Conservation (phyloP, 2,797 vertebrate genomes). For the Sebastes vulpes region DNA sequence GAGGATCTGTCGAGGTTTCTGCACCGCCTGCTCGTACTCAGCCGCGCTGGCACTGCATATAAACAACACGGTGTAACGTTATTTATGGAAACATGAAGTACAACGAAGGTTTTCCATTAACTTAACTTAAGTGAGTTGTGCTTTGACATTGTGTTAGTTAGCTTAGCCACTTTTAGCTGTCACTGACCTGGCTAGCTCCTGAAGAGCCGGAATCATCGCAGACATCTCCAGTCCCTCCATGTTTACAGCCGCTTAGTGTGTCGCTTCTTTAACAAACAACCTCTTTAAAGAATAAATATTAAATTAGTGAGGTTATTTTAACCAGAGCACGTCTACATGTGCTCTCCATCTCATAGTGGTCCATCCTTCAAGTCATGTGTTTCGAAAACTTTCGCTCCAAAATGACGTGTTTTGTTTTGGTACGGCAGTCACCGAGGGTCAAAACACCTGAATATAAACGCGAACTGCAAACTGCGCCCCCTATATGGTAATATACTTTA, state of each 20-base stretch:
- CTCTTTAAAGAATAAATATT: background rate
- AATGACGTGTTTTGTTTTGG: conserved; percentile 68
- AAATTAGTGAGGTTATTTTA: fast-evolving
- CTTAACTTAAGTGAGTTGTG: background rate
- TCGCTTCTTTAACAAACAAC: background rate
- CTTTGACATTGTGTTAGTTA: background rate
- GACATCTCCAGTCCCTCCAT: conserved; percentile 95
- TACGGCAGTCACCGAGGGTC: conserved; percentile 63
- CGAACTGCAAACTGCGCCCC: background rate
- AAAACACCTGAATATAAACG: fast-evolving
- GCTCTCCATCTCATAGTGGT: background rate
- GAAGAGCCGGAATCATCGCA: conserved; percentile 96
- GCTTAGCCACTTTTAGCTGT: conserved; percentile 31
- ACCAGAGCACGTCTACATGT: background rate
- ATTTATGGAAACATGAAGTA: background rate
- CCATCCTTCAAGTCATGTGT: background rate
- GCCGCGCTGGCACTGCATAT: conserved; percentile 88
- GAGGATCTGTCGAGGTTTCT: conserved; percentile 97
- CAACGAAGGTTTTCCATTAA: fast-evolving
- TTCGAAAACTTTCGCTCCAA: conserved; percentile 82
- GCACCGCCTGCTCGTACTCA: conserved; percentile 91
- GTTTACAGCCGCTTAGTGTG: conserved; percentile 24
- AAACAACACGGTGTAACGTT: background rate
- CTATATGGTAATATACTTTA: background rate
- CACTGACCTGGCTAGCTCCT: conserved; percentile 92